phyloP scores from a whole-genome alignment of 1,140 invertebrate genomes.

The Thaumatotibia leucotreta region DNA sequence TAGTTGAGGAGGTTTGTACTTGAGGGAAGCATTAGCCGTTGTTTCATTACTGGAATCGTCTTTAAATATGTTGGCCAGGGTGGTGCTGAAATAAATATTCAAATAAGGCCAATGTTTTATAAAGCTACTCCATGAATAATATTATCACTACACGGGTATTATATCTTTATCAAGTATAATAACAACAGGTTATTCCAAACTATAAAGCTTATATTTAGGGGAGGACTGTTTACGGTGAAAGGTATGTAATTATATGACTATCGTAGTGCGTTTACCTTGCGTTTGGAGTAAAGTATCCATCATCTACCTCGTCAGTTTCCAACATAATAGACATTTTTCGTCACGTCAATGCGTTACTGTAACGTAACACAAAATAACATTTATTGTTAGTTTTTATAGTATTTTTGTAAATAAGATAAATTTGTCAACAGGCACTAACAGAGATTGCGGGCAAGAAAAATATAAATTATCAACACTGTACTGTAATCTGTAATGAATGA shows the following conservation, averaged over 20 bases:
- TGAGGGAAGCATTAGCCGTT: slow-evolving; percentile 45
- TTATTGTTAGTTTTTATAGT: background rate
- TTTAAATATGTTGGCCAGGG: slow-evolving; percentile 56
- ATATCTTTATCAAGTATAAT: too few species aligned
- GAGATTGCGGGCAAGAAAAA: too few species aligned
- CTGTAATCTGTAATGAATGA: background rate
- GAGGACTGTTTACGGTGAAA: too few species aligned
- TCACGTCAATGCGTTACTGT: background rate
- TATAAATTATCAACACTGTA: too few species aligned
- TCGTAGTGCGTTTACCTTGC: slow-evolving; percentile 41
- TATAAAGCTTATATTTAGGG: too few species aligned
- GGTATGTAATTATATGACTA: too few species aligned
- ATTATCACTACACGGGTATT: too few species aligned
- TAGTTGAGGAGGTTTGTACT: slow-evolving; percentile 49
- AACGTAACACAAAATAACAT: background rate
- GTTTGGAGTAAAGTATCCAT: slow-evolving; percentile 61
- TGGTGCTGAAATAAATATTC: slow-evolving; percentile 40
- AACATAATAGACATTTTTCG: slow-evolving; percentile 37
- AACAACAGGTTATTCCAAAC: too few species aligned
- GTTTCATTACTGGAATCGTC: slow-evolving; percentile 24
- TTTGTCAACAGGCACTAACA: too few species aligned
- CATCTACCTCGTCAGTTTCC: slow-evolving; percentile 59
- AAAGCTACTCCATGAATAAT: too few species aligned
- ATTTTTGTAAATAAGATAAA: background rate
- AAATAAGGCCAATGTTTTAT: too few species aligned